These are phyloP conservation scores for Whitmania pigra DNA, from an alignment of 1,140 invertebrate species.

Conservation along the genomic window DNA sequence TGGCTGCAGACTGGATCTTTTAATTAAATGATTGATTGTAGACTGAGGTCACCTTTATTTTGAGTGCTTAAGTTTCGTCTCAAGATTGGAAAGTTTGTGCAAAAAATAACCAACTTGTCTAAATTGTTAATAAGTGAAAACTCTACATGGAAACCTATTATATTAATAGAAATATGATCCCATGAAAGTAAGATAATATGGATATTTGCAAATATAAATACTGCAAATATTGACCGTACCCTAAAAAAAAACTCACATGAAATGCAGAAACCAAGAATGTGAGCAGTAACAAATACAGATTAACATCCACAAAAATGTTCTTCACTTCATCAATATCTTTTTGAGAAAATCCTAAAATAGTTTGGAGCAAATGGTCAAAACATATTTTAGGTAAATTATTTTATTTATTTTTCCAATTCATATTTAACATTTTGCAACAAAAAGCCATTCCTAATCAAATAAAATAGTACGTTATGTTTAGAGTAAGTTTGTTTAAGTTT, in stretches of 20 bases:
- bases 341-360: constrained; percentile 61
- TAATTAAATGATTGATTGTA: no score
- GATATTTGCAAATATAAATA: no score
- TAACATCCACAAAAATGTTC: constrained; percentile 87
- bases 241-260: constrained; percentile 60
- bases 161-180: no score
- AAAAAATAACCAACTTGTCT: no score
- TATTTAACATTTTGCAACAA: neutral
- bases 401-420: neutral
- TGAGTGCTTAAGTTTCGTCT: no score
- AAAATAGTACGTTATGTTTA: neutral
- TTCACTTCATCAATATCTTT: constrained; percentile 95
- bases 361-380: constrained; percentile 3
- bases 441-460: neutral
- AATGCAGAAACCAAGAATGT: constrained; percentile 82
- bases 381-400: neutral
- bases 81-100: no score
- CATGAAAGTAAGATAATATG: no score
- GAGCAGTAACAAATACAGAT: constrained; percentile 74
- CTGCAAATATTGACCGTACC: no score
- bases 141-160: no score
- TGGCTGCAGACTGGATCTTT: no score
- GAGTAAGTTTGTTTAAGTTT: neutral
- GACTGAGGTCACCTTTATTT: no score
- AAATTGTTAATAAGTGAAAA: no score